Evolutionary conservation across 2,797 vertebrate species (phyloP), one percentile per base, ranked within the genome.

Genomic region (Mus caroli): DNA sequence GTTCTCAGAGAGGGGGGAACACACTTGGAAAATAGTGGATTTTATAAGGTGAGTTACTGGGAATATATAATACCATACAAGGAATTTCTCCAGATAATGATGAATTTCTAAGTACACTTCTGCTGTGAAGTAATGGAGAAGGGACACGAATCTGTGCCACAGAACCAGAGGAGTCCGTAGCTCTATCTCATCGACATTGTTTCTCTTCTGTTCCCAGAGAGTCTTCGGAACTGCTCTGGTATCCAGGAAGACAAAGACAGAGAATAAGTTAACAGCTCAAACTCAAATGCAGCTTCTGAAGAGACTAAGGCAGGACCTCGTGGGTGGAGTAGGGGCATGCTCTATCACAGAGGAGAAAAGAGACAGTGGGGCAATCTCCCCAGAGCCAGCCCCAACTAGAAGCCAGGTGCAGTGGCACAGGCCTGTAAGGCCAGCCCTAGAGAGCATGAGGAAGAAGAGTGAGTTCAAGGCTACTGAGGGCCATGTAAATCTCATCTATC

Each of bases 21-120:
- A 37, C 31, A 82, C 64, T 87, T 83, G 31, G 69, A 46, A 62
- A 93, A 79, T 43, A 79, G 82, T 77, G 75, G n/a, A 92, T 85
- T 84, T 90, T 14, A 58, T 79, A 50, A 28, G 28, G 8, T 79
- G 56, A 76, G 24, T 62, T 92, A 62, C 54, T 80, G 76, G 22
- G 54, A 56, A 52, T 17, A 62, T 92, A 54, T 58, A 83, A 92
- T 78, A 80, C 3, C 37, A 76, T n/a, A 37, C 17, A 52, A 90
- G 50, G 20, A 5, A 56, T 84, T 54, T 86, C 5, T 75, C 50
- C 56, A 67, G 40, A 50, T 10, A 75, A 26, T 50, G 46, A 73
- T 62, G n/a, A 93, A 7, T 43, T 58, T 60, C 46, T 24, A 58
- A 43, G 26, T 40, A 14, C 37, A 37, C 50, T 82, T 92, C 56